Conservation (phyloP, 2,113 vertebrate species). For the Raphicerus campestris region DNA sequence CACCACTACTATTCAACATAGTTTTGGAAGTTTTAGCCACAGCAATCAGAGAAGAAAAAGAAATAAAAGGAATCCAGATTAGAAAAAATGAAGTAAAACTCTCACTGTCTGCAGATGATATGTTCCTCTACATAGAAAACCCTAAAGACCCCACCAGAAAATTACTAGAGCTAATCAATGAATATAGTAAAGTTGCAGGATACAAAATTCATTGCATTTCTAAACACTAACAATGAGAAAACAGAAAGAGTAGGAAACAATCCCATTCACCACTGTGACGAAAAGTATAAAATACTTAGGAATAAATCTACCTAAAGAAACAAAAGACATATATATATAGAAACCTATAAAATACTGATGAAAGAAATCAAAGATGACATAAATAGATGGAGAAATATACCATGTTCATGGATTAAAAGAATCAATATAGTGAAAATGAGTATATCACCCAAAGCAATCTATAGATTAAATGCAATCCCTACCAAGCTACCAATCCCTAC, state of each 20-base stretch:
- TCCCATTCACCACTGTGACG: neutral
- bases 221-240: neutral
- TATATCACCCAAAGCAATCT: neutral
- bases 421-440: neutral
- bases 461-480: neutral
- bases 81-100: neutral
- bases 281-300: neutral
- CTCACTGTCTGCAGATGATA: neutral
- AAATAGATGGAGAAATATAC: neutral
- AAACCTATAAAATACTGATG: neutral
- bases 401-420: neutral
- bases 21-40: neutral
- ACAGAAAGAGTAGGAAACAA: neutral
- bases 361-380: neutral
- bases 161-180: neutral
- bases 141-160: neutral
- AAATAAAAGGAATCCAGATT: neutral
- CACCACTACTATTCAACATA: neutral
- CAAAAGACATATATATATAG: neutral
- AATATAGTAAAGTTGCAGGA: neutral
- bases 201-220: neutral
- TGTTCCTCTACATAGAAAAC: neutral
- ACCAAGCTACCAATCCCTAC: neutral
- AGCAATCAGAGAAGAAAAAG: neutral
- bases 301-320: neutral